Evolutionary conservation across 2,888 invertebrate genomes (phyloP), one percentile per base, ranked within the genome.

Genomic region (Agonopterix subpropinquella): DNA sequence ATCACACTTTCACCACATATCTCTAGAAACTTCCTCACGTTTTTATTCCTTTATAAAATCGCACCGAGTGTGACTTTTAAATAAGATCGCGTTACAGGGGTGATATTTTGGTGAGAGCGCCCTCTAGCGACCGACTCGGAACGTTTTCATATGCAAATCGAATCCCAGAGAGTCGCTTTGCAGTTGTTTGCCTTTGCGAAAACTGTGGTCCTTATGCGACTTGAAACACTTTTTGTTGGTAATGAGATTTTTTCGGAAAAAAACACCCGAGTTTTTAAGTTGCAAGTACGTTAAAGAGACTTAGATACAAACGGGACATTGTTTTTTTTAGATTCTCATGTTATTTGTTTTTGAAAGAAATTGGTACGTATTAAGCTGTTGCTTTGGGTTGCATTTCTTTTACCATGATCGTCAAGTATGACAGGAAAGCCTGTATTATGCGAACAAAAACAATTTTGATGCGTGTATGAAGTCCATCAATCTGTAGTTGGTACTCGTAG

Each of bases 101-200:
- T 62, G 61, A 66, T 63, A 62, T 67, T 73, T 70, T 59, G 63
- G 60, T 58, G 58, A 62, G 59, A 63, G 59, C 66, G 64, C 61
- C 65, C 70, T 67, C 66, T 67, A 57, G 64, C 59, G 70, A 63
- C 64, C 59, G 55, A 54, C 53, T 54, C 56, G 51, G 57, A 62
- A 63, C 70, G 66, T 73, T 76, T 74, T 74, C 68, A 68, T 77
- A 80, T 80, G 79, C 70, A 77, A 80, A 80, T 78, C 69, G 65
- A 67, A 70, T 67, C 62, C 61, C 58, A 50, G 55, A 55, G 51
- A 50, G 58, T 55, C 51, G 53, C 59, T 54, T 50, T 57, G 49
- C 47, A 43, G 47, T 54, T 51, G 51, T 51, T 51, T 48, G 48
- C 48, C 46, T 54, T 54, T 47, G 43, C 47, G 46, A 44, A 48